Evolutionary conservation across 2,888 invertebrate genomes (phyloP), one percentile per base, ranked within the genome.

Genomic region (Lypha dubia): DNA sequence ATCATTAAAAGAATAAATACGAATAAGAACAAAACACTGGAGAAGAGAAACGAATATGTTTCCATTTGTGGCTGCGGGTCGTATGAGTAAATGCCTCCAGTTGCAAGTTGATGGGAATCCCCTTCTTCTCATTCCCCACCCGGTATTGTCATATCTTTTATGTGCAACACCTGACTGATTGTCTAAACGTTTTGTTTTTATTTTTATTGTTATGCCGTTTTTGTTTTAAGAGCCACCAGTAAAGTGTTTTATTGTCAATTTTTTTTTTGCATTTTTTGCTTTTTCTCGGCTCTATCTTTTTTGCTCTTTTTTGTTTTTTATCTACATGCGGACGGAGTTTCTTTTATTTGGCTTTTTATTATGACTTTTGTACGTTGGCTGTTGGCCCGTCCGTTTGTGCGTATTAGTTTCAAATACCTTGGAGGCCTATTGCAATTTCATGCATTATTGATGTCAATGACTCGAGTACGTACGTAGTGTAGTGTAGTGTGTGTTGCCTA

Each of bases 391-490:
- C 63, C 68, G 67, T 68, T 81, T 71, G 51, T 67, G 74, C 76
- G 75, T 75, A 76, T 76, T 76, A 73, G 58, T 80, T 80, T 76
- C 76, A 80, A 60, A 84, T 84, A 76, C 80, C 84, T 80, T 56
- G 28, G 84, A 84, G 84, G 84, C 84, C 79, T 85, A 80, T 84
- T 82, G 84, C 87, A 87, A 87, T 86, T 87, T 86, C 79, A 86
- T 87, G 85, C 86, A 84, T 86, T 86, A 86, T 84, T 86, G 85
- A 86, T 83, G 85, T 71, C 84, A 81, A 83, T 86, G 84, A 86
- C 85, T 85, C n/a, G 58, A n/a, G n/a, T 20, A 41, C 2, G 49
- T 49, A 9, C 17, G 46, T 17, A n/a, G 46, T 46, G 46, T 20
- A 1, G 20, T 49, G 49, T 51, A 28, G 60, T 65, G 49, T 51